These are phyloP conservation scores for Neostethus bicornis DNA, from an alignment of 2,797 vertebrate species.

Conservation along the genomic window DNA sequence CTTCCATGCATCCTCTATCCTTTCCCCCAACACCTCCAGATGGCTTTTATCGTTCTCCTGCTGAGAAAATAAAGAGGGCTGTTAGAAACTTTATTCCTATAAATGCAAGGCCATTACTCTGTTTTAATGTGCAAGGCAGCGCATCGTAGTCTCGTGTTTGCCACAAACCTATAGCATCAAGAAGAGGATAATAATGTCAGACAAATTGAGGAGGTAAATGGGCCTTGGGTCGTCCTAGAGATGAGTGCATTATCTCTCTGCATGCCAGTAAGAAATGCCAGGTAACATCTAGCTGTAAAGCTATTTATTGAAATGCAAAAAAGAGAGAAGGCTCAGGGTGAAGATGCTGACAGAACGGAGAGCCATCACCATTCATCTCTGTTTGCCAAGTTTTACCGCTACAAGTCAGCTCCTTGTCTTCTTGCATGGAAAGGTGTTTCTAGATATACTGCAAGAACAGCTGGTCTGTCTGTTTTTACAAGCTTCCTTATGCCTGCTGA, in stretches of 20 bases:
- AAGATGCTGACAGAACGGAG: constrained; percentile 80
- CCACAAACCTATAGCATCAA: constrained; percentile 61
- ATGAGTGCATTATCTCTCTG: constrained; percentile 53
- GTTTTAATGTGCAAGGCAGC: constrained; percentile 70
- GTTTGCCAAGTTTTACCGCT: constrained; percentile 71
- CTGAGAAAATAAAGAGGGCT: constrained; percentile 65
- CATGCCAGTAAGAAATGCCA: constrained; percentile 74
- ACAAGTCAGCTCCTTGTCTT: constrained; percentile 55
- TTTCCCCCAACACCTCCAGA: constrained; percentile 49
- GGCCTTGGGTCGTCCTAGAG: constrained; percentile 55
- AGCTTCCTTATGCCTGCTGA: constrained; percentile 15
- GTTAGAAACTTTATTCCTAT: constrained; percentile 73
- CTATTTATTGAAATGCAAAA: constrained; percentile 78
- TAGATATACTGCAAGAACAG: constrained; percentile 50
- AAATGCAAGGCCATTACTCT: constrained; percentile 72
- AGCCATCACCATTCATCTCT: constrained; percentile 67
- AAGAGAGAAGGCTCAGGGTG: constrained; percentile 53
- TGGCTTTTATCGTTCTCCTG: constrained; percentile 71
- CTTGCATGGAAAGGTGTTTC: constrained; percentile 46
- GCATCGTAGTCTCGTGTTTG: constrained; percentile 63
- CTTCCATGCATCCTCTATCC: constrained; percentile 17
- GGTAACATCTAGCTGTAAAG: constrained; percentile 67
- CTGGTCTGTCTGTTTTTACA: constrained; percentile 24
- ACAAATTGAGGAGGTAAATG: constrained; percentile 75
- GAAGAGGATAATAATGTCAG: constrained; percentile 75